A percentile compares a stretch with the other conserved stretches of the same genome.
Evolutionary conservation across 2,113 vertebrate species (phyloP).

Genomic region (Raphicerus campestris): DNA sequence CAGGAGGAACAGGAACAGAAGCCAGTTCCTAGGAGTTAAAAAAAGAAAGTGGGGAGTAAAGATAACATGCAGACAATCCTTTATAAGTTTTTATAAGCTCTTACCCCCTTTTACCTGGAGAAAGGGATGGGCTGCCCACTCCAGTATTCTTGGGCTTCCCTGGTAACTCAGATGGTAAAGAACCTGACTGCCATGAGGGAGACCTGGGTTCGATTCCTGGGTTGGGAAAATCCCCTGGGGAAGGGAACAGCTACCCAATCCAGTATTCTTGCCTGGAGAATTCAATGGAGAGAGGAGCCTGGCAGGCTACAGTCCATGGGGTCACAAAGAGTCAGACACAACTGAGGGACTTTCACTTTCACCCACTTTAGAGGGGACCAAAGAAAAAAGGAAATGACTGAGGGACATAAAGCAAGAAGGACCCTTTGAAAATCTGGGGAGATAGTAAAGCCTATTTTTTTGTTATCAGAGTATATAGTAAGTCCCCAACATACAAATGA

Average conservation of each 20-base stretch:
- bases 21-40: background rate
- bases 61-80: background rate
- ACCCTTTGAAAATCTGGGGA: background rate
- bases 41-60: background rate
- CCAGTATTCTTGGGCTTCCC: background rate
- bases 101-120: background rate
- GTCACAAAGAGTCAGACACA: rapidly evolving
- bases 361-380: background rate
- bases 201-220: background rate
- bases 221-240: background rate
- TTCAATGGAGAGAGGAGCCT: background rate
- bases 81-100: background rate
- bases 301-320: background rate
- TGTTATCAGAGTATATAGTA: background rate
- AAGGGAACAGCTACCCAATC: background rate
- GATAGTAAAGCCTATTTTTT: background rate
- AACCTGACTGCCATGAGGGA: background rate
- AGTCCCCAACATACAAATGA: background rate
- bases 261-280: background rate
- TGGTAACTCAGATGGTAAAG: background rate
- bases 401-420: background rate
- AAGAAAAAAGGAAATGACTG: background rate
- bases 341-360: background rate
- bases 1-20: background rate
- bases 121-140: background rate